A percentile compares a stretch with the other conserved stretches of the same genome.
Evolutionary conservation across 2,113 vertebrate genomes (phyloP).

Genomic region (Cisticola juncidis): DNA sequence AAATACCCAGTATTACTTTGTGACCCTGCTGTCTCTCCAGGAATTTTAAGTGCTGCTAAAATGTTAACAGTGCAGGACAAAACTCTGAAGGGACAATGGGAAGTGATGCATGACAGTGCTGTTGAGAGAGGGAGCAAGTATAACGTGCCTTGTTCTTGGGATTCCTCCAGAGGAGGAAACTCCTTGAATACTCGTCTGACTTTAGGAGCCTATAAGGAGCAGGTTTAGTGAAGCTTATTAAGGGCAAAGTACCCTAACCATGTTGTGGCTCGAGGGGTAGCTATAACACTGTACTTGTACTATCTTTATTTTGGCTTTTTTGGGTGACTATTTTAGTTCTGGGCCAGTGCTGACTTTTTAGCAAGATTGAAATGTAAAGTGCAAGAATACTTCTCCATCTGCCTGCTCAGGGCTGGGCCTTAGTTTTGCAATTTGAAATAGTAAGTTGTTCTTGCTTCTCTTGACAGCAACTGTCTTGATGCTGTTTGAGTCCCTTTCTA

Average conservation of each 20-base stretch:
- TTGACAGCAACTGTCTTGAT: background rate
- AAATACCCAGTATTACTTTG: background rate
- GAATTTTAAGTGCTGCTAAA: background rate
- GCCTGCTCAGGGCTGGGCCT: background rate
- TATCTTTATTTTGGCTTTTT: background rate
- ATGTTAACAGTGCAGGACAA: background rate
- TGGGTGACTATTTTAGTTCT: background rate
- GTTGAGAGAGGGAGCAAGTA: background rate
- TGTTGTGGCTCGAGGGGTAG: rapidly evolving
- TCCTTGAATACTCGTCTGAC: background rate
- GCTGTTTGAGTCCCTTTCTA: background rate
- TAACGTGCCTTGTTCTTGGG: background rate
- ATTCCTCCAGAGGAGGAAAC: background rate
- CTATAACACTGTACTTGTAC: background rate
- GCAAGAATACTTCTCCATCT: background rate
- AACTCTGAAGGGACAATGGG: background rate
- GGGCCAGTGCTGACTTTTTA: background rate
- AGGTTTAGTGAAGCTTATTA: background rate
- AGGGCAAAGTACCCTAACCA: background rate
- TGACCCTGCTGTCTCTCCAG: background rate
- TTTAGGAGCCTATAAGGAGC: background rate
- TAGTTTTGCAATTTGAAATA: background rate
- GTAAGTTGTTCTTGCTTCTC: background rate
- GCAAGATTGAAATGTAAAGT: background rate
- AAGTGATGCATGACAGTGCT: background rate